Conservation (phyloP, 2,797 vertebrate species). For the Xerus rutilus region DNA sequence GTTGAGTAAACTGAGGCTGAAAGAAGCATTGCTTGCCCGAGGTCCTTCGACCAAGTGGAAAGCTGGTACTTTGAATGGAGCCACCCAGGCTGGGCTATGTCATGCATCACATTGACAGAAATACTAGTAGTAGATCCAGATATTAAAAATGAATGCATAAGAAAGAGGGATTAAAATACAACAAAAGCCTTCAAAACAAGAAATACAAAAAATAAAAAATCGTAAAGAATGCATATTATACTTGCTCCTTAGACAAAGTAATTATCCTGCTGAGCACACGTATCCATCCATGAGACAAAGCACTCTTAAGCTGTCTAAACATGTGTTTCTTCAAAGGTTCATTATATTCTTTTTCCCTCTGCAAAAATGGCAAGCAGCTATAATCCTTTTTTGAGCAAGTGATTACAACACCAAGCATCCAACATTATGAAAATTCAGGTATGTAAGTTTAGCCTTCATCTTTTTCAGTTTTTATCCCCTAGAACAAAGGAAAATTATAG, state of each 20-base stretch:
- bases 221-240: neutral
- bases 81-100: accelerated
- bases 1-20: neutral
- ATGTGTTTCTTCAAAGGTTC: neutral
- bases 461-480: neutral
- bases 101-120: neutral
- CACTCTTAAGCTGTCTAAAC: neutral
- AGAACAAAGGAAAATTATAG: slow-evolving; percentile 66
- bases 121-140: neutral
- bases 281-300: neutral
- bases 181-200: slow-evolving; percentile 18
- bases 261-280: neutral
- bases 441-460: neutral
- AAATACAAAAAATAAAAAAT: neutral
- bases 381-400: slow-evolving; percentile 18
- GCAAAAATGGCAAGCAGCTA: slow-evolving; percentile 58
- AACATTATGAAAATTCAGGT: slow-evolving; percentile 57
- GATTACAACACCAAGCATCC: neutral
- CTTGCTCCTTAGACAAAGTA: neutral
- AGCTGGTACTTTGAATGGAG: neutral
- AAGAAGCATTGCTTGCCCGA: neutral
- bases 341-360: neutral
- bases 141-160: neutral
- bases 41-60: neutral
- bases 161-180: neutral